Evolutionary conservation across 2,113 vertebrate genomes (phyloP).

Genomic region (Phycodurus eques): DNA sequence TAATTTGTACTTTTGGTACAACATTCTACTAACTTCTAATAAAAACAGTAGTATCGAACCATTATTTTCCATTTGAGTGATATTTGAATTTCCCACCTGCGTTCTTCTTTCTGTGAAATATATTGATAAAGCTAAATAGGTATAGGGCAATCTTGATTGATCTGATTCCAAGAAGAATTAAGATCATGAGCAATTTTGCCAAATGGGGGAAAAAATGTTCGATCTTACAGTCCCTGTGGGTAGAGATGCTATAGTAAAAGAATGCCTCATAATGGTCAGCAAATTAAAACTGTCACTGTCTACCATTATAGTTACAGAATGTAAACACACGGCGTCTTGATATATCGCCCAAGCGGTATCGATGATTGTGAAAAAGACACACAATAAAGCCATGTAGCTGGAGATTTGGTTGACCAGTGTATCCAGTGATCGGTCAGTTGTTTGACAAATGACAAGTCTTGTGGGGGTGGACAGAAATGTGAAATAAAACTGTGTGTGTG

Average conservation of each 20-base stretch:
- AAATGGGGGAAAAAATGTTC: slow-evolving; percentile 48
- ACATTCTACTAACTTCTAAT: too few relatives aligned
- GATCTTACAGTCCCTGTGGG: too few relatives aligned
- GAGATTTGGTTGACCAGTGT: slow-evolving; percentile 53
- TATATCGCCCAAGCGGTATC: slow-evolving; percentile 45
- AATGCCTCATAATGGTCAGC: not conserved
- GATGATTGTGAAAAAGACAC: slow-evolving; percentile 66
- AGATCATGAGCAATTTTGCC: slow-evolving; percentile 11
- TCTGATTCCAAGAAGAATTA: slow-evolving; percentile 59
- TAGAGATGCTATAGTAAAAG: too few relatives aligned
- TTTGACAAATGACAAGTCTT: slow-evolving; percentile 59
- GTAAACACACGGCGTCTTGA: slow-evolving; percentile 25
- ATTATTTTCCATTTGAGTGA: too few relatives aligned
- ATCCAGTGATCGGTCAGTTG: slow-evolving; percentile 59
- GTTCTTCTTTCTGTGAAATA: not conserved
- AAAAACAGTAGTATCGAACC: too few relatives aligned
- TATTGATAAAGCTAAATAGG: not conserved
- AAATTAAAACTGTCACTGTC: slow-evolving; percentile 12
- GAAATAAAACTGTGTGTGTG: slow-evolving; percentile 56
- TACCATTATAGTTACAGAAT: slow-evolving; percentile 3
- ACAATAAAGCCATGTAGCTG: slow-evolving; percentile 66
- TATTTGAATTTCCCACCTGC: not conserved
- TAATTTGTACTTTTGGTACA: too few relatives aligned
- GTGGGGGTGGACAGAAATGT: slow-evolving; percentile 54
- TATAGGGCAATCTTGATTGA: not conserved